A percentile compares a stretch with the other conserved stretches of the same genome.
phyloP scores from a whole-genome alignment of 2,113 vertebrate species.

The Corythoichthys intestinalis region DNA sequence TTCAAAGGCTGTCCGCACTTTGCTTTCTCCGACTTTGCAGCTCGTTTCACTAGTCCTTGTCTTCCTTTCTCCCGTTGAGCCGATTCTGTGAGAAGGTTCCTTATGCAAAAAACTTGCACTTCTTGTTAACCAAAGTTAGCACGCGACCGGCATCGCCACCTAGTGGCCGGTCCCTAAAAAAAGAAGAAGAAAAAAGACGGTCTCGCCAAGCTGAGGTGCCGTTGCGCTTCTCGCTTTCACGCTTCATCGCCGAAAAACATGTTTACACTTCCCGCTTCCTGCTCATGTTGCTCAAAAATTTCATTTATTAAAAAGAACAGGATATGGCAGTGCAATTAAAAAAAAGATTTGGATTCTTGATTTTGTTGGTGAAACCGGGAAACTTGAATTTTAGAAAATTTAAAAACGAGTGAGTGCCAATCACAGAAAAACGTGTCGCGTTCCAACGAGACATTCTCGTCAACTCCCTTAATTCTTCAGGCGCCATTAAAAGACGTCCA shows the following conservation, averaged over 20 bases:
- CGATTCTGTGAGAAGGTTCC: conserved; percentile 61
- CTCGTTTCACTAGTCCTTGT: not conserved
- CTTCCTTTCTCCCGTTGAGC: conserved; percentile 7
- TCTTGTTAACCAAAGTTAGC: conserved; percentile 87
- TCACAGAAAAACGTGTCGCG: no score
- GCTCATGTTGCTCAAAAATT: not conserved
- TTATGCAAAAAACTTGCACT: conserved; percentile 97
- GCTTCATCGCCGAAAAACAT: conserved; percentile 72
- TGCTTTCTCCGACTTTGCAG: no score
- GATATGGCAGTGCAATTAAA: no score
- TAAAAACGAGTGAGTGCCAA: no score
- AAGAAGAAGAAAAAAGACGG: conserved; percentile 9
- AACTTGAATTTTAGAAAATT: no score
- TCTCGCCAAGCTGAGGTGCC: conserved; percentile 30
- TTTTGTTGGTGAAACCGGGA: no score
- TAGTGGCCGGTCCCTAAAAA: conserved; percentile 72
- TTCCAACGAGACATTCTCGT: no score
- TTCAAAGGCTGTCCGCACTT: no score
- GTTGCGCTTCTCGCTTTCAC: conserved; percentile 38
- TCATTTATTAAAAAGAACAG: no score
- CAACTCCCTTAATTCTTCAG: no score
- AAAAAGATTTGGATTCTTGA: no score
- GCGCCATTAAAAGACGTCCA: no score
- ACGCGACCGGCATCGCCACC: conserved; percentile 79
- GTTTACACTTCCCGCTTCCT: not conserved